Evolutionary conservation across 1,140 invertebrate genomes (phyloP).

Genomic region (Eueides isabella): DNA sequence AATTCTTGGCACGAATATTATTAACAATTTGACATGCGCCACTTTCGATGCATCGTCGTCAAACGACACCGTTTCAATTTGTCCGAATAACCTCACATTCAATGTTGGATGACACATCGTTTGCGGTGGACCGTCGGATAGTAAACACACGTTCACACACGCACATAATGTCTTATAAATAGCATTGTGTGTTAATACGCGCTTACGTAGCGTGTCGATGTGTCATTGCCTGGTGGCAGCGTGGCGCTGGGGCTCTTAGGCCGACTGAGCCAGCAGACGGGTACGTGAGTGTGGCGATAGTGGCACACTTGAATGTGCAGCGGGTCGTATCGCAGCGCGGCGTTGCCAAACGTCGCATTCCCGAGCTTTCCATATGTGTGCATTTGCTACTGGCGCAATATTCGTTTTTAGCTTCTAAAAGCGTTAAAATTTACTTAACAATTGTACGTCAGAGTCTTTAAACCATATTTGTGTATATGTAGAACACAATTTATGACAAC

Average conservation of each 20-base stretch:
- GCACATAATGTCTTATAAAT: conserved; percentile 69
- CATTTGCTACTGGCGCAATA: conserved; percentile 29
- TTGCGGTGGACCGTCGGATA: conserved; percentile 66
- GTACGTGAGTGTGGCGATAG: conserved; percentile 48
- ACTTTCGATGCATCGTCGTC: conserved; percentile 41
- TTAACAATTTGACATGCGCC: conserved; percentile 25
- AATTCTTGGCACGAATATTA: conserved; percentile 45
- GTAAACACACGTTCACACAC: conserved; percentile 75
- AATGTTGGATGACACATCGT: conserved; percentile 77
- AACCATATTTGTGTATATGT: not conserved
- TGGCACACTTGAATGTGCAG: conserved; percentile 55
- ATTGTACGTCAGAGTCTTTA: not conserved
- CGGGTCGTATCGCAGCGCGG: conserved; percentile 52
- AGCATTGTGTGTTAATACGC: conserved; percentile 72
- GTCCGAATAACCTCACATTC: conserved; percentile 68
- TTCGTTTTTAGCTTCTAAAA: conserved; percentile 14
- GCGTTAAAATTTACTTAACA: not conserved
- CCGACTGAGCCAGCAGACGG: conserved; percentile 55
- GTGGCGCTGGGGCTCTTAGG: conserved; percentile 44
- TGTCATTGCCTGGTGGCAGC: conserved; percentile 59
- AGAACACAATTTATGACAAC: not conserved
- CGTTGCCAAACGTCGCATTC: conserved; percentile 63
- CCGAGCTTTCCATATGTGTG: conserved; percentile 49
- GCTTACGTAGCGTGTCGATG: conserved; percentile 70
- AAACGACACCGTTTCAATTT: conserved; percentile 57